These are phyloP conservation scores for Celastrina argiolus DNA, from an alignment of 2,888 invertebrate species.

Conservation along the genomic window DNA sequence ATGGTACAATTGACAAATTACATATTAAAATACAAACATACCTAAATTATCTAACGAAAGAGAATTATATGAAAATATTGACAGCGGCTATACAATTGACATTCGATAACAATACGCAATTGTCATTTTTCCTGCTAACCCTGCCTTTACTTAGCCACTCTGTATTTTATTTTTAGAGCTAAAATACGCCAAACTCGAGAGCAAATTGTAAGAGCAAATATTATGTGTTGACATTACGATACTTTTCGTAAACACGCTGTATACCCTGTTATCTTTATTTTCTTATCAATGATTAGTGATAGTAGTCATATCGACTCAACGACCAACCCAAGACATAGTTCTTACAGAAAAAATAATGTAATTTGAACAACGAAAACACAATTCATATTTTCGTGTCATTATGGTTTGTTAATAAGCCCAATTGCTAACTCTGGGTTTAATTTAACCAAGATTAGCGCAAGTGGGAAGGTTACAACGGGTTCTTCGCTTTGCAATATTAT, in stretches of 20 bases:
- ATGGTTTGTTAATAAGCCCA: not conserved
- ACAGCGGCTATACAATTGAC: too few relatives aligned
- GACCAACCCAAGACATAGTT: conserved; percentile 54
- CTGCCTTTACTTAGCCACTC: too few relatives aligned
- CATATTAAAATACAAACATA: too few relatives aligned
- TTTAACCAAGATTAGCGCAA: too few relatives aligned
- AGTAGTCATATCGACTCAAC: conserved; percentile 61
- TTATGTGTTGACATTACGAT: not conserved
- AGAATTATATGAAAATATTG: too few relatives aligned
- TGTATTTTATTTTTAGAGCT: not conserved
- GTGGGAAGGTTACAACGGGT: too few relatives aligned
- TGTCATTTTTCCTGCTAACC: too few relatives aligned
- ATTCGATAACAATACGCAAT: too few relatives aligned
- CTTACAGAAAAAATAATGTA: conserved; percentile 46
- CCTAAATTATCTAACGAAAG: too few relatives aligned
- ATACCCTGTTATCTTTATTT: conserved; percentile 51
- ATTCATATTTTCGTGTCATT: not conserved
- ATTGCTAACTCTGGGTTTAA: too few relatives aligned
- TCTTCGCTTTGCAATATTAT: too few relatives aligned
- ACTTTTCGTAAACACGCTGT: conserved; percentile 45
- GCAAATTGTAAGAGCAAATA: not conserved
- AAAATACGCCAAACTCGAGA: not conserved
- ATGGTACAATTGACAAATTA: too few relatives aligned
- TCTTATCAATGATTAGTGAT: conserved; percentile 69
- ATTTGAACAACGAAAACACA: conserved; percentile 21